Conservation (phyloP, 2,888 invertebrate genomes). For the Dinocampus coccinellae region DNA sequence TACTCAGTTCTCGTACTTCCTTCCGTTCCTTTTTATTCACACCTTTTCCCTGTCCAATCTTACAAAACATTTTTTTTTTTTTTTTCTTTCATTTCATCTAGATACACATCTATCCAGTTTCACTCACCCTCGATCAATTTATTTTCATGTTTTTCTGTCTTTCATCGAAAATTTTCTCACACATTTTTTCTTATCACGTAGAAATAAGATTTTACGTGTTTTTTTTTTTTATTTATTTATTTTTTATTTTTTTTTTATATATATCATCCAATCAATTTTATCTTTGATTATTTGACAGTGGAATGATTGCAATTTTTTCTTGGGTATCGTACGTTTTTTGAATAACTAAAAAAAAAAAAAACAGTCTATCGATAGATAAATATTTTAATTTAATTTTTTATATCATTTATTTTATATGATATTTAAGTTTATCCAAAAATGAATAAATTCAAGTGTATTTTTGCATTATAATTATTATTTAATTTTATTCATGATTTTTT, state of each 20-base stretch:
- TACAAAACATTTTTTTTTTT: background rate
- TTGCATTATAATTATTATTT: no score
- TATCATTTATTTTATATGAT: no score
- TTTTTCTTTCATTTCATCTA: no score
- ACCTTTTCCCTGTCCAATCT: background rate
- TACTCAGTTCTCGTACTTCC: constrained; percentile 2
- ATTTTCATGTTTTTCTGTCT: background rate
- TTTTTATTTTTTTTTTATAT: no score
- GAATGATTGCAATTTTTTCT: constrained; percentile 3
- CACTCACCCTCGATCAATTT: background rate
- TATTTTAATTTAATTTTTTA: no score
- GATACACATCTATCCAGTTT: background rate
- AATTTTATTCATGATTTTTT: no score
- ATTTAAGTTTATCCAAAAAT: no score
- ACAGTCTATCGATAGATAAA: background rate
- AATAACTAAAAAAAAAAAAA: background rate
- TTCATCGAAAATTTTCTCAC: background rate
- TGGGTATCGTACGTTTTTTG: background rate
- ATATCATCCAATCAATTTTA: background rate
- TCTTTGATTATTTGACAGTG: background rate
- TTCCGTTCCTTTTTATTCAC: constrained; percentile 14
- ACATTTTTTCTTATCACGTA: background rate
- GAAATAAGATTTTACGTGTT: background rate
- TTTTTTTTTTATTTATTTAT: no score
- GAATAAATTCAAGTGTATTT: no score